Evolutionary conservation across 2,888 invertebrate species (phyloP), one percentile per base, ranked within the genome.

Genomic region (Leptothorax acervorum): DNA sequence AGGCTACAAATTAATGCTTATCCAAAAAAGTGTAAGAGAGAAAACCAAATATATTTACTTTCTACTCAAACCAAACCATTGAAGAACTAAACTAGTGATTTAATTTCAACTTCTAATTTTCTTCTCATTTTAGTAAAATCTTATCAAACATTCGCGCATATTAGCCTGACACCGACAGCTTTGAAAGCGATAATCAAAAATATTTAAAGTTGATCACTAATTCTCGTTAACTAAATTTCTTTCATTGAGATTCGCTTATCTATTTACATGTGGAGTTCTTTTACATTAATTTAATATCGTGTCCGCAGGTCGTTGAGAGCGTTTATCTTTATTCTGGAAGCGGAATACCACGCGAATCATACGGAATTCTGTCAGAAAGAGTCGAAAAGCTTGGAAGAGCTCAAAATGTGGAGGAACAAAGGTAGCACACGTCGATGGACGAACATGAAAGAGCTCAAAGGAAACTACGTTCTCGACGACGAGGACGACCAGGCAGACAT

Each of bases 261-360:
- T 55, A 31, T 2, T n/a, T 57, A 55, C 15, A 11, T 31, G 12
- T n/a, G 9, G 12, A 70, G 31, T 55, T 23, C 23, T 23, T 23
- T 23, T 48, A 42, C 12, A 53, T 42, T 31, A 3, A 45, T 66
- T 15, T 39, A 65, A 3, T 12, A 18, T 66, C 2, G n/a, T 11
- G 3, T 18, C 18, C 93, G 93, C 90, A 90, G 92, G 79, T 95
- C 95, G 4, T 86, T 94, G 18, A 91, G 88, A 51, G 94, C 95
- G 2, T 93, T 94, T 79, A 88, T 95, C 15, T 93, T 94, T 85
- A 88, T 95, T 9, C 88, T 95, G 81, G 92, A 94, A 68, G 95
- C 94, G 8, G 91, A 92, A 12, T 95, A 94, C 55, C 51, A 68
- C 23, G 35, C 90, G 42, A 88, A 91, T 73, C 48, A 18, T 0